A percentile compares a stretch with the other conserved stretches of the same genome.
phyloP scores from a whole-genome alignment of 2,888 invertebrate species.

The Polylopha cassiicola region DNA sequence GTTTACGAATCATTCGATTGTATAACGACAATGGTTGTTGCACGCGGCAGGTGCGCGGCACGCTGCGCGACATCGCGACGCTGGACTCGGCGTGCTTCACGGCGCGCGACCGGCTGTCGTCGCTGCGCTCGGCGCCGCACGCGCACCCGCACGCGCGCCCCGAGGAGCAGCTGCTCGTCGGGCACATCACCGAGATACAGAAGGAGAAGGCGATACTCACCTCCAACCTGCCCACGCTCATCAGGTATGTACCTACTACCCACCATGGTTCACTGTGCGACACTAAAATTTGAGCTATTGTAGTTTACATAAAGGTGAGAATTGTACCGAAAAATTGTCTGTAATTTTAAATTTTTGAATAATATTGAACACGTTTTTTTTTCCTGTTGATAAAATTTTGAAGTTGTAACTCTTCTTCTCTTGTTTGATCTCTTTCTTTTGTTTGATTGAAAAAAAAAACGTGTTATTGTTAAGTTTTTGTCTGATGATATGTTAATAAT shows the following conservation, averaged over 20 bases:
- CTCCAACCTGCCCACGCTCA: conserved; percentile 86
- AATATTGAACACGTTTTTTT: too few species aligned
- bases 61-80: conserved; percentile 92
- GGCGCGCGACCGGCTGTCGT: conserved; percentile 87
- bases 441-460: too few species aligned
- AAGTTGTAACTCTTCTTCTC: too few species aligned
- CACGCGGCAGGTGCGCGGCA: conserved; percentile 87
- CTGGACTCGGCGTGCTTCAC: conserved; percentile 91
- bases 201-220: conserved; percentile 90
- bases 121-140: conserved; percentile 77
- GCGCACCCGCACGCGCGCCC: conserved; percentile 75
- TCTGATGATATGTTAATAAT: too few species aligned
- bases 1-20: too few species aligned
- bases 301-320: too few species aligned
- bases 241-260: conserved; percentile 50
- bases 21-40: conserved; percentile 10
- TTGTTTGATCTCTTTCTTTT: too few species aligned
- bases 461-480: too few species aligned
- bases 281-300: not conserved
- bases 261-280: not conserved
- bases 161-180: conserved; percentile 85
- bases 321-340: too few species aligned
- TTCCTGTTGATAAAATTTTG: too few species aligned
- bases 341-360: too few species aligned
- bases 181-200: conserved; percentile 87